Conservation (phyloP, 2,888 invertebrate species). For the Leptinotarsa juncta region DNA sequence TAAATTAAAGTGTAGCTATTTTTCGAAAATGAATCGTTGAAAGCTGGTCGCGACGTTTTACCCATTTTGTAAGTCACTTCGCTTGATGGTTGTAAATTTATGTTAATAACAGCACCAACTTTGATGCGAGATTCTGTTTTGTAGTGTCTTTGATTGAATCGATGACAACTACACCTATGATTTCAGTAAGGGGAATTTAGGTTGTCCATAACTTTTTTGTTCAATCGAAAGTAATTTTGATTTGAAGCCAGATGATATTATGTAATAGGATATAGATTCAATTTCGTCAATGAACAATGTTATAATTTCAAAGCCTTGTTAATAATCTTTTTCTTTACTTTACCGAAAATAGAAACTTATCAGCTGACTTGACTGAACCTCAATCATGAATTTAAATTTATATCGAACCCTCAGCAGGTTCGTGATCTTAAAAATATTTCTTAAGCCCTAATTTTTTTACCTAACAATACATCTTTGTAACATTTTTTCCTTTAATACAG, state of each 20-base stretch:
- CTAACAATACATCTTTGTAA: slow-evolving; percentile 52
- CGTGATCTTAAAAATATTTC: slow-evolving; percentile 40
- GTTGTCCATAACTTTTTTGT: background rate
- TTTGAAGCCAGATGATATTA: slow-evolving; percentile 10
- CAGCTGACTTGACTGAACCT: slow-evolving; percentile 34
- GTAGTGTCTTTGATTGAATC: background rate
- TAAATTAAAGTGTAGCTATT: slow-evolving; percentile 42
- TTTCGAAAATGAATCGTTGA: slow-evolving; percentile 35
- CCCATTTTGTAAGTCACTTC: slow-evolving; percentile 52
- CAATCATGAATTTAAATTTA: slow-evolving; percentile 32
- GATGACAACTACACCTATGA: background rate
- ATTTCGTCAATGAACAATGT: background rate
- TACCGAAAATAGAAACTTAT: background rate
- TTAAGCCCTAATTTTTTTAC: slow-evolving; percentile 48
- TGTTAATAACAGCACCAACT: slow-evolving; percentile 54
- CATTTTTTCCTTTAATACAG: slow-evolving; percentile 52
- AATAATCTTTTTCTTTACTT: background rate
- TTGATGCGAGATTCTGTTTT: slow-evolving; percentile 41
- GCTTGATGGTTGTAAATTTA: slow-evolving; percentile 58
- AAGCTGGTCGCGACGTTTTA: slow-evolving; percentile 41
- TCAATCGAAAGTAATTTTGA: background rate
- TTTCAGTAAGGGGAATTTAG: background rate
- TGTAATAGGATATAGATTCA: background rate
- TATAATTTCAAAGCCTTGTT: background rate
- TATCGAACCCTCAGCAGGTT: slow-evolving; percentile 36